Evolutionary conservation across 1,140 invertebrate genomes (phyloP).

Genomic region (Drosophila azteca): DNA sequence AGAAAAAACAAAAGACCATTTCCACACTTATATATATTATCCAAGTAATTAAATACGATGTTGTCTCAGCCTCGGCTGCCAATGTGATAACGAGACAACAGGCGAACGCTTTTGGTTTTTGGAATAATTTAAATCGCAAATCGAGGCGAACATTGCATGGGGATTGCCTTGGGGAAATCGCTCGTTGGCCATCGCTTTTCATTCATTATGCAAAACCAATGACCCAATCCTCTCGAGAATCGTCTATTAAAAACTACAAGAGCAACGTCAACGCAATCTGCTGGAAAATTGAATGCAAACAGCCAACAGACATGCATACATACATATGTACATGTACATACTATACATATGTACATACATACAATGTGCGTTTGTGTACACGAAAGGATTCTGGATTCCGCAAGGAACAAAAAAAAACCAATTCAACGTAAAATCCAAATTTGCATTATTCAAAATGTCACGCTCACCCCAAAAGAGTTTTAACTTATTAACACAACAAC

Average conservation of each 20-base stretch:
- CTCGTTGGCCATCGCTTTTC: neutral
- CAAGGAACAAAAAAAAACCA: neutral
- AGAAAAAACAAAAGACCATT: too few species aligned
- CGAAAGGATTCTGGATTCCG: conserved; percentile 11
- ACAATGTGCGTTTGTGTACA: conserved; percentile 39
- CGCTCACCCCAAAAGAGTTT: conserved; percentile 33
- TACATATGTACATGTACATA: neutral
- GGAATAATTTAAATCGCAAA: conserved; percentile 11
- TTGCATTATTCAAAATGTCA: conserved; percentile 72
- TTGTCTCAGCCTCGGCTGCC: too few species aligned
- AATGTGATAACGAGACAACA: too few species aligned
- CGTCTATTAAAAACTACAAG: conserved; percentile 35
- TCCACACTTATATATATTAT: too few species aligned
- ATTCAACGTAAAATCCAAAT: conserved; percentile 32
- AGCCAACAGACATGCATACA: conserved; percentile 11
- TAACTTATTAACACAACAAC: conserved; percentile 30
- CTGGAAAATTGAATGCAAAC: conserved; percentile 73
- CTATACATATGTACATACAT: conserved; percentile 9
- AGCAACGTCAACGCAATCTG: conserved; percentile 44
- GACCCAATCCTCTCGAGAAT: conserved; percentile 23
- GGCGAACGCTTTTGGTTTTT: too few species aligned
- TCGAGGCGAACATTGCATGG: neutral
- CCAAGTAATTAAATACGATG: too few species aligned
- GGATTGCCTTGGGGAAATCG: conserved; percentile 6
- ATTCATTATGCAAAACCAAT: conserved; percentile 45